A percentile compares a stretch with the other conserved stretches of the same genome.
phyloP scores from a whole-genome alignment of 2,797 vertebrate species.

The Menidia menidia region DNA sequence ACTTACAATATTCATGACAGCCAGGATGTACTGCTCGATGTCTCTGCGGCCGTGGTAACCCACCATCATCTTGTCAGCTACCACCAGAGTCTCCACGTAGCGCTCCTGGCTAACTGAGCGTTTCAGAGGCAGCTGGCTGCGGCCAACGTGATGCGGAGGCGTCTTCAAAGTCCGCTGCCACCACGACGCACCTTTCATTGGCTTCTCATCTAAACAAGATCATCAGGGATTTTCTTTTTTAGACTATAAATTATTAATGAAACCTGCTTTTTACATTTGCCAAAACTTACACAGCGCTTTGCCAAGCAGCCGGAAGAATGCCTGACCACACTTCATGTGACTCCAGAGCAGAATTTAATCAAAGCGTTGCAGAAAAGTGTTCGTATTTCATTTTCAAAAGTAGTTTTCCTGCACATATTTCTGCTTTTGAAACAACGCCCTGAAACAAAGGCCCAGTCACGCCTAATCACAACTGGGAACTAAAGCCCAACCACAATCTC shows the following conservation, averaged over 20 bases:
- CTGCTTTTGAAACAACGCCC: slow-evolving; percentile 53
- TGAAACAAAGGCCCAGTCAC: slow-evolving; percentile 47
- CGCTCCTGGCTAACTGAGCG: slow-evolving; percentile 95
- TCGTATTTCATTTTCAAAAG: slow-evolving; percentile 37
- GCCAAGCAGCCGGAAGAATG: not conserved
- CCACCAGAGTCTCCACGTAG: slow-evolving; percentile 97
- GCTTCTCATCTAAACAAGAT: slow-evolving; percentile 89
- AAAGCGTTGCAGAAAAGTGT: not conserved
- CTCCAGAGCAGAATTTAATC: not conserved
- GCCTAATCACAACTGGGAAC: slow-evolving; percentile 45
- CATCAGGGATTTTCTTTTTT: slow-evolving; percentile 9
- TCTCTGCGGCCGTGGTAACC: slow-evolving; percentile 96
- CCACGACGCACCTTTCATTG: slow-evolving; percentile 91
- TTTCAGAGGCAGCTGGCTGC: slow-evolving; percentile 93
- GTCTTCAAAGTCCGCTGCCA: slow-evolving; percentile 93
- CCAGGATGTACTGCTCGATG: slow-evolving; percentile 98
- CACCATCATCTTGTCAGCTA: slow-evolving; percentile 99
- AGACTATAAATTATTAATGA: not conserved
- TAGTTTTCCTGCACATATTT: slow-evolving; percentile 43
- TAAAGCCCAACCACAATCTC: slow-evolving; percentile 43
- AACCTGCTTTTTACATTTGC: not conserved
- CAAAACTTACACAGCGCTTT: not conserved
- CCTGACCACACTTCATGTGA: slow-evolving; percentile 4
- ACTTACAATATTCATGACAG: slow-evolving; percentile 99
- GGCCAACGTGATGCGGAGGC: slow-evolving; percentile 87